Conservation (phyloP, 2,113 vertebrate species). For the Fulmarus glacialis region DNA sequence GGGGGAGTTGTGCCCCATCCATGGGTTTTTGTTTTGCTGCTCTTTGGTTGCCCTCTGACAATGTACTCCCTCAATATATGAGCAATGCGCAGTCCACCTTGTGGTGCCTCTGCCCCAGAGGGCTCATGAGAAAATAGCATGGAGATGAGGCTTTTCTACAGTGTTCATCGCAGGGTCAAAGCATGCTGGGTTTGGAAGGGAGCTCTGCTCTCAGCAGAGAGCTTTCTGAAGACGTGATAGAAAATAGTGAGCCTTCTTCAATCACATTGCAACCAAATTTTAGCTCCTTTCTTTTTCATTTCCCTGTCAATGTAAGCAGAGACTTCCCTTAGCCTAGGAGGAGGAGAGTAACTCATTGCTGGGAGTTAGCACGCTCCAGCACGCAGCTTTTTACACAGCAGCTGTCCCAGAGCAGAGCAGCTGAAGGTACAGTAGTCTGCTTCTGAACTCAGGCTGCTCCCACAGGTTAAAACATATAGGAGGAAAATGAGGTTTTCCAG, state of each 20-base stretch:
- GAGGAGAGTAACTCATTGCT: neutral
- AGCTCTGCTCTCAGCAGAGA: neutral
- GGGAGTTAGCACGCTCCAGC: fast-evolving
- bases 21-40: neutral
- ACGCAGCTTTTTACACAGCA: neutral
- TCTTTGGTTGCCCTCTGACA: neutral
- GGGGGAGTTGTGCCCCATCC: neutral
- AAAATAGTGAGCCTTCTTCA: neutral
- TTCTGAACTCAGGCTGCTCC: neutral
- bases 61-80: neutral
- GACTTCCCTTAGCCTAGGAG: neutral
- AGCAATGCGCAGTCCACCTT: neutral
- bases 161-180: neutral
- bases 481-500: neutral
- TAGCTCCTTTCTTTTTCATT: neutral
- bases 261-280: neutral
- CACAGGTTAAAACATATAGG: neutral
- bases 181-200: neutral
- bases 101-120: neutral
- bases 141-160: neutral
- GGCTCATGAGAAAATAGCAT: fast-evolving
- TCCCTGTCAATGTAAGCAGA: neutral
- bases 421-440: neutral
- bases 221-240: neutral
- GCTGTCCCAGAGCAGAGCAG: neutral